Conservation (phyloP, 2,797 vertebrate genomes). For the Enteromius paludinosus region DNA sequence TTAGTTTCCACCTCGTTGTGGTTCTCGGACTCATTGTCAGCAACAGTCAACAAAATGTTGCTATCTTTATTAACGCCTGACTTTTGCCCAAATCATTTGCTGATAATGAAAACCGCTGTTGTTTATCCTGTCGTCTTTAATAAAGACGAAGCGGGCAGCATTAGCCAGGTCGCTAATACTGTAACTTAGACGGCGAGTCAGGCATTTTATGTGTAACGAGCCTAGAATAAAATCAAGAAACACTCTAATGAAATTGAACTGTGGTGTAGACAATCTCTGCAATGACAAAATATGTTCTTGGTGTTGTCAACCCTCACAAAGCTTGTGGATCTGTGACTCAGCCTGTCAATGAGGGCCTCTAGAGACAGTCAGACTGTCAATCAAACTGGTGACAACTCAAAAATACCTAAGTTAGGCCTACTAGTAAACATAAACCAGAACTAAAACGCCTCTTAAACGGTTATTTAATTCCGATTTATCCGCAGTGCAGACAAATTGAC, state of each 20-base stretch:
- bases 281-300: background rate
- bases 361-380: background rate
- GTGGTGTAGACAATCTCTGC: background rate
- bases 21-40: background rate
- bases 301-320: background rate
- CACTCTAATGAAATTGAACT: background rate
- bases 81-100: background rate
- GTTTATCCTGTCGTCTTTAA: background rate
- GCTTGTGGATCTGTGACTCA: background rate
- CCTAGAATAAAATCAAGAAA: background rate
- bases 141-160: background rate
- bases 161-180: conserved; percentile 29
- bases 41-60: background rate
- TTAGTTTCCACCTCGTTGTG: background rate
- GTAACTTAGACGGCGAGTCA: background rate
- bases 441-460: background rate
- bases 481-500: background rate
- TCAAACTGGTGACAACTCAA: background rate
- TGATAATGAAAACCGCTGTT: background rate
- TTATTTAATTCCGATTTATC: background rate
- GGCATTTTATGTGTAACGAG: background rate
- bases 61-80: background rate
- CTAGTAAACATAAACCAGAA: background rate
- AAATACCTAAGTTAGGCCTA: too few relatives aligned
- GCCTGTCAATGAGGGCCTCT: background rate